Evolutionary conservation across 2,797 vertebrate species (phyloP).

Genomic region (Pseudochirops corinnae): DNA sequence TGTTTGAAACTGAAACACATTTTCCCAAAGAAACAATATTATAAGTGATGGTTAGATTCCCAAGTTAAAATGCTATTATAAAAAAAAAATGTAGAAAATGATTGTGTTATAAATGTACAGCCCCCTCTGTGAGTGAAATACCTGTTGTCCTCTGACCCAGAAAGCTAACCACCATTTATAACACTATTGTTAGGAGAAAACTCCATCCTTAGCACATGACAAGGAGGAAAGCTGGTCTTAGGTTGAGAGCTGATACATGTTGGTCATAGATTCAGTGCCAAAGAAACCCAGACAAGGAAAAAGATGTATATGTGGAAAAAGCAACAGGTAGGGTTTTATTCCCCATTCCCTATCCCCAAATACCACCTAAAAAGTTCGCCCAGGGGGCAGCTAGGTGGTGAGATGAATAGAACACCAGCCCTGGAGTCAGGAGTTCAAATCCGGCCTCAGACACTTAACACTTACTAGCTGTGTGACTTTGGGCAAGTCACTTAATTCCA

Average conservation of each 20-base stretch:
- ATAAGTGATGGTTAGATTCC: not conserved
- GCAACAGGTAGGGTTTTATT: not conserved
- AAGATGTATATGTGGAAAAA: not conserved
- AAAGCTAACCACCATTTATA: not conserved
- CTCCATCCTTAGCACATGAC: not conserved
- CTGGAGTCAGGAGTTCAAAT: too few relatives aligned
- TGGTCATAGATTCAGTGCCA: not conserved
- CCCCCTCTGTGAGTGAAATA: not conserved
- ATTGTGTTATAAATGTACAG: not conserved
- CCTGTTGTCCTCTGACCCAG: not conserved
- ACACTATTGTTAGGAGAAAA: not conserved
- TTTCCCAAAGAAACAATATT: not conserved
- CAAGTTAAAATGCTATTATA: not conserved
- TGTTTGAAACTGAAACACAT: not conserved
- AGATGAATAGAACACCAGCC: too few relatives aligned
- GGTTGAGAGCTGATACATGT: not conserved
- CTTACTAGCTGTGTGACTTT: too few relatives aligned
- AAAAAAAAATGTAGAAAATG: not conserved
- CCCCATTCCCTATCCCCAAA: not conserved
- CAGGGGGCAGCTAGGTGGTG: too few relatives aligned
- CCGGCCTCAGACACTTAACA: too few relatives aligned
- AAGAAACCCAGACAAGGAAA: not conserved
- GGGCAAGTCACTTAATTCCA: too few relatives aligned
- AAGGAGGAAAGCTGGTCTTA: not conserved
- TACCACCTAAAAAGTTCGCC: not conserved